Evolutionary conservation across 2,888 invertebrate genomes (phyloP), one percentile per base, ranked within the genome.

Genomic region (Galeopsomyia nigrocyanea): DNA sequence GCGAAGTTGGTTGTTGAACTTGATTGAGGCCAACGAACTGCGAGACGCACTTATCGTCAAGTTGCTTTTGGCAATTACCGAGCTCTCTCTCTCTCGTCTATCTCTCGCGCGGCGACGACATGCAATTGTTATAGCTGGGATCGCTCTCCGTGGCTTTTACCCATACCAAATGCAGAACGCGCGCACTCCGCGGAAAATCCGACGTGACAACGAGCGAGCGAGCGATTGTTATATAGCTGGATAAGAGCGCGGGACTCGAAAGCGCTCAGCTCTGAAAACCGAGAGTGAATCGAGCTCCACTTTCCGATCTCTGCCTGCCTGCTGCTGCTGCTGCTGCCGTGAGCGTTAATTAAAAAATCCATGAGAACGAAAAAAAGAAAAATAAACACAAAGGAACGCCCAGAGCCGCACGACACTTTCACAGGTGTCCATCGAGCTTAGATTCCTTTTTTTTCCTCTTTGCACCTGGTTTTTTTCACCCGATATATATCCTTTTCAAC

Each of bases 331-430:
- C 26, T 26, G 26, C 26, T 26, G 26, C 26, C 5, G 26, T 26
- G 19, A 47, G 61, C 53, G 53, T 26, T 62, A 55, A 68, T 62
- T 68, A 49, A 61, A 68, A 61, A 58, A 58, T 19, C 21, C 17
- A 58, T 13, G 39, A 39, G 39, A 39, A 39, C 39, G 13, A 10
- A 39, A 39, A 39, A 39, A 39, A 39, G 13, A 7, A 31, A 31
- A 31, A 31, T 31, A 31, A 31, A 39, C 1, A 39, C 13, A 26
- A 26, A 10, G 39, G 7, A 39, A 39, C 39, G 39, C 39, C 39
- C 39, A 39, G 39, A 26, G 26, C 26, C 26, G 26, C 26, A 5
- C 26, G 26, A 39, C 39, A 39, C 39, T 39, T 39, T 39, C 39
- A 39, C 39, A 39, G 39, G 39, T 39, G 39, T 39, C 10, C 39